A percentile compares a stretch with the other conserved stretches of the same genome.
These are phyloP conservation scores for Corythoichthys intestinalis DNA, from an alignment of 2,113 vertebrate species.

Conservation along the genomic window DNA sequence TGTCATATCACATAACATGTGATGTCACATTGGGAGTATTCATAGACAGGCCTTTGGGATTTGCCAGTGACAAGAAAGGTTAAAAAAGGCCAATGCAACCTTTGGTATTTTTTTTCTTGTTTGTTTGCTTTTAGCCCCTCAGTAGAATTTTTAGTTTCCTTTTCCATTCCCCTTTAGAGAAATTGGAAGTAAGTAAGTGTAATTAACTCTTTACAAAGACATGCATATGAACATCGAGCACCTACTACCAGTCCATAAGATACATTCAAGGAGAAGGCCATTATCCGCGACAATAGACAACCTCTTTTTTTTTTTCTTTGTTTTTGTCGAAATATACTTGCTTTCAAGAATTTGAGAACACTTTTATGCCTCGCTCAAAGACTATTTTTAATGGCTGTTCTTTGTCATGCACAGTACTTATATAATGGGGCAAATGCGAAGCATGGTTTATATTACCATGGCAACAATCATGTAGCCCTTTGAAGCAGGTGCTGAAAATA, in stretches of 20 bases:
- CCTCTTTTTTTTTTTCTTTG: no score
- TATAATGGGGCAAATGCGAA: background rate
- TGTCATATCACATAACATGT: slow-evolving; percentile 4
- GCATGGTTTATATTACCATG: background rate
- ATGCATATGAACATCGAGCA: background rate
- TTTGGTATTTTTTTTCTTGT: background rate
- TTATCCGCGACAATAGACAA: no score
- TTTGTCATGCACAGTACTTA: background rate
- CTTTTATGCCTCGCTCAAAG: background rate
- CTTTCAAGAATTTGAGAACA: background rate
- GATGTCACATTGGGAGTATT: slow-evolving; percentile 2
- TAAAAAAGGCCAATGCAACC: background rate
- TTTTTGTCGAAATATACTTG: background rate
- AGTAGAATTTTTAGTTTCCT: background rate
- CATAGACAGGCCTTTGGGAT: background rate
- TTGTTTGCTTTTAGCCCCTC: background rate
- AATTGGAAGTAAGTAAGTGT: background rate
- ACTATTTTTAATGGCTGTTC: background rate
- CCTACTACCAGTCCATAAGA: background rate
- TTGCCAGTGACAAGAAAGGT: background rate
- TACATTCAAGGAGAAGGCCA: background rate
- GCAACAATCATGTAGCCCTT: background rate
- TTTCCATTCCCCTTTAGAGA: background rate
- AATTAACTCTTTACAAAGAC: background rate
- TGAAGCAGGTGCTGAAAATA: no score